phyloP scores from a whole-genome alignment of 2,888 invertebrate genomes.

The Parnassius mnemosyne region DNA sequence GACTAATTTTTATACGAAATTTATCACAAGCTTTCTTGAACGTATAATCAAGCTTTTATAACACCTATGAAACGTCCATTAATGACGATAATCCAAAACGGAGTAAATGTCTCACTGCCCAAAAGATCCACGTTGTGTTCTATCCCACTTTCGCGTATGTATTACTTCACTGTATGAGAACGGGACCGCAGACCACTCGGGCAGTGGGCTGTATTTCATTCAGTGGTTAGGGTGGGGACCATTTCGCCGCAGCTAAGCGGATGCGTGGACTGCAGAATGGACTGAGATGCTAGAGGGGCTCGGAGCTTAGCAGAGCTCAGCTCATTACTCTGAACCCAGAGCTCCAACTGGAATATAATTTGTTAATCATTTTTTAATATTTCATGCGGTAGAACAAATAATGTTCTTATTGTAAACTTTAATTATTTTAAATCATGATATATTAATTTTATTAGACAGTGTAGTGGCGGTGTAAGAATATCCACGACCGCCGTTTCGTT shows the following conservation, averaged over 20 bases:
- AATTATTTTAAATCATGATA: too few species aligned
- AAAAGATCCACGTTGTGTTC: slow-evolving; percentile 30
- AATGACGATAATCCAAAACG: neutral
- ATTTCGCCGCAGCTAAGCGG: slow-evolving; percentile 62
- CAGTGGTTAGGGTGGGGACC: slow-evolving; percentile 44
- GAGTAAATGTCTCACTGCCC: slow-evolving; percentile 28
- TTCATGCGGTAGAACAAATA: too few species aligned
- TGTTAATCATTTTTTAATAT: neutral
- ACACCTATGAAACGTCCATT: slow-evolving; percentile 11
- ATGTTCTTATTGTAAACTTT: too few species aligned
- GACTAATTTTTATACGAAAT: slow-evolving; percentile 3
- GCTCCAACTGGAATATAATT: slow-evolving; percentile 61
- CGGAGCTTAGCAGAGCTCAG: slow-evolving; percentile 71
- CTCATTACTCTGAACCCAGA: slow-evolving; percentile 77
- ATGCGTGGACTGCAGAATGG: slow-evolving; percentile 42
- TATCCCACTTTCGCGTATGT: slow-evolving; percentile 42
- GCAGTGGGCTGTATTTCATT: slow-evolving; percentile 59
- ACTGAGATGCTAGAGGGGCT: slow-evolving; percentile 41
- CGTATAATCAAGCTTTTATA: slow-evolving; percentile 14
- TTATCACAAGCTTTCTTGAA: slow-evolving; percentile 22
- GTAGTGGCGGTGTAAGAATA: too few species aligned
- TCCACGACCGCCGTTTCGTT: too few species aligned
- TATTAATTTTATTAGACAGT: too few species aligned
- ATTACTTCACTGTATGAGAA: slow-evolving; percentile 34
- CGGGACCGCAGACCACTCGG: slow-evolving; percentile 49